Evolutionary conservation across 35 echinoderm and acorn worm genomes (phyloP).

Genomic region (Apostichopus japonicus): DNA sequence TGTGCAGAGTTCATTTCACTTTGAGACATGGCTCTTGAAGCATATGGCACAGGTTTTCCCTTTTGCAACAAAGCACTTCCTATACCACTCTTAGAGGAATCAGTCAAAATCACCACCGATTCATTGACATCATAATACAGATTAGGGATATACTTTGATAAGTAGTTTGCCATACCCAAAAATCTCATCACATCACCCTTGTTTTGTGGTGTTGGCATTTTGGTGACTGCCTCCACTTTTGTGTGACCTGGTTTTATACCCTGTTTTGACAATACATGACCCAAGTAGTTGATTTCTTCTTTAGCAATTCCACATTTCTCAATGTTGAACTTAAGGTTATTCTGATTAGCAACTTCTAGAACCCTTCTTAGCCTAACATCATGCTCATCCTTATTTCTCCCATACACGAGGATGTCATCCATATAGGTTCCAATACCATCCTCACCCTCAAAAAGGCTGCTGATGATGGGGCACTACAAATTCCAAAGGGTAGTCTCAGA

Average conservation of each 20-base stretch:
- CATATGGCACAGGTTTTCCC: constrained; percentile 61
- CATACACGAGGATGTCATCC: constrained; percentile 46
- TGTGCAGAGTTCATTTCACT: constrained; percentile 41
- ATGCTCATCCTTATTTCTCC: constrained; percentile 11
- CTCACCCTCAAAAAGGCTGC: constrained; percentile 8
- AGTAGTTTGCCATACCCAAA: constrained; percentile 50
- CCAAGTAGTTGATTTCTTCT: constrained; percentile 19
- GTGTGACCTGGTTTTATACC: constrained; percentile 11
- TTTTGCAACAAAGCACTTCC: constrained; percentile 62
- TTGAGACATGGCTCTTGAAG: constrained; percentile 45
- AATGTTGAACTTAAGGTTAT: constrained; percentile 35
- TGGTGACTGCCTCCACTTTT: constrained; percentile 37
- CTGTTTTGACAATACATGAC: neutral
- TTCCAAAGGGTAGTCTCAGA: constrained; percentile 18
- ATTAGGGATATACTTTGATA: constrained; percentile 62
- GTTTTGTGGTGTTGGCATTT: constrained; percentile 35
- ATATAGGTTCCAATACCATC: constrained; percentile 46
- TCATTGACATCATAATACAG: constrained; percentile 53
- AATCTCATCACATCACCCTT: constrained; percentile 42
- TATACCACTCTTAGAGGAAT: constrained; percentile 48
- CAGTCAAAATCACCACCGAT: constrained; percentile 30
- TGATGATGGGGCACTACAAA: constrained; percentile 13
- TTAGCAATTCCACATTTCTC: constrained; percentile 23
- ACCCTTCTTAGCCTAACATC: constrained; percentile 35
- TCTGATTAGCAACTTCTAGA: constrained; percentile 38